Percentiles rank a stretch among this genome's conserved stretches.
Evolutionary conservation across 2,888 invertebrate genomes (phyloP).

Genomic region (Athalia cordata): DNA sequence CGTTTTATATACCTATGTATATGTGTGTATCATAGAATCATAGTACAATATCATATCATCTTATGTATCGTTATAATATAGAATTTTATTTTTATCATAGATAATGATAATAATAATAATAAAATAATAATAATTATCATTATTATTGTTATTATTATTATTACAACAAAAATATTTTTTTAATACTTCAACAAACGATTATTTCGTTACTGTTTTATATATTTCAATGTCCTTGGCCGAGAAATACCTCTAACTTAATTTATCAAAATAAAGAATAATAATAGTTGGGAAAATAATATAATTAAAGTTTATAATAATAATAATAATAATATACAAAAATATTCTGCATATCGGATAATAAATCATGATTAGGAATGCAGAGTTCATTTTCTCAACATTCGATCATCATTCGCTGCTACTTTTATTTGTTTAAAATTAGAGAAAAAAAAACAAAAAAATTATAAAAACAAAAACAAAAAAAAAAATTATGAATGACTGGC

Average conservation of each 20-base stretch:
- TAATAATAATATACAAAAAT: conserved; percentile 54
- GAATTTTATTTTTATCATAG: conserved; percentile 1
- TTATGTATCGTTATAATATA: conserved; percentile 5
- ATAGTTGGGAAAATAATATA: background rate
- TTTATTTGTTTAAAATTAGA: background rate
- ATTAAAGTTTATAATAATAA: conserved; percentile 43
- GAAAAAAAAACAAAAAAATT: background rate
- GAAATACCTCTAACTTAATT: background rate
- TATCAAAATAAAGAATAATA: background rate
- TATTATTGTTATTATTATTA: background rate
- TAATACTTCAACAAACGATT: conserved; percentile 10
- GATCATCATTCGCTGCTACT: conserved; percentile 7
- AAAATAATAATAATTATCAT: conserved; percentile 26
- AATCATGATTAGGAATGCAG: conserved; percentile 8
- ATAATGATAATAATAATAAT: conserved; percentile 12
- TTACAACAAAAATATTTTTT: background rate
- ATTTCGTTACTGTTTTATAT: conserved; percentile 25
- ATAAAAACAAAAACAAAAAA: background rate
- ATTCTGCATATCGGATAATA: conserved; percentile 50
- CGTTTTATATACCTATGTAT: conserved; percentile 44
- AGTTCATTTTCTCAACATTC: conserved; percentile 39
- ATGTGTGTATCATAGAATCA: conserved; percentile 50
- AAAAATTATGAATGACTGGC: background rate
- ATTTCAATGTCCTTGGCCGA: conserved; percentile 19
- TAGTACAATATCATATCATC: conserved; percentile 38